Base-by-base conservation (phyloP, 1,140 invertebrate species). In the Sitophilus oryzae region DNA sequence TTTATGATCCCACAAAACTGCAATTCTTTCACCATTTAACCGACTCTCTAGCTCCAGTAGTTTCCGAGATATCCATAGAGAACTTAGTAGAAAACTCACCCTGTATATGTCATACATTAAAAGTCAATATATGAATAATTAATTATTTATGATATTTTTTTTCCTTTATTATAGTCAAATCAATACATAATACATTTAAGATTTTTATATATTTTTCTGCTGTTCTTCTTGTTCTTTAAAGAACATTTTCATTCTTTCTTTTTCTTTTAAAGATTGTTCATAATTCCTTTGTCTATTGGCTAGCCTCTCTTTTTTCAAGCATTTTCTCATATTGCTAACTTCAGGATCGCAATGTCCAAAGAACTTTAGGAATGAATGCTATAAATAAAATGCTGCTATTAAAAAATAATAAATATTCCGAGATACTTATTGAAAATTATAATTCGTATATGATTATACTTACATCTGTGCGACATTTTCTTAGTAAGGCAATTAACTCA, bases 381-480 rank as follows among this genome's bases (percentile, higher is more conserved):
- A 62, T 20, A 78, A 78, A 41, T 19, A 52, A 30, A 6, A 30
- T n/a, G n/a, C n/a, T n/a, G n/a, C n/a, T n/a, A n/a, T n/a, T n/a
- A n/a, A n/a, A n/a, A n/a, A n/a, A n/a, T n/a, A n/a, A n/a, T 5
- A 30, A 30, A 30, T 30, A 6, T 5, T 30, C 11, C 5, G 5
- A 30, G 5, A 30, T n/a, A n/a, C n/a, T n/a, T n/a, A n/a, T n/a
- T 30, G 11, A 40, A 58, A 16, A 61, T 34, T n/a, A 19, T 47
- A 48, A 43, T 59, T 42, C 42, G 4, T 16, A 11, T 23, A 48
- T 22, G 38, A 23, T 9, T 52, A 10, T 45, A 72, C 72, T 74
- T 74, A 84, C 83, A 65, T 85, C 77, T 54, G 71, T 60, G 69
- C 83, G 79, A 71, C 85, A 88, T 50, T 80, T 71, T 65, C 79